Base-by-base conservation (phyloP, 2,888 invertebrate genomes). In the Gnatocerus cornutus region DNA sequence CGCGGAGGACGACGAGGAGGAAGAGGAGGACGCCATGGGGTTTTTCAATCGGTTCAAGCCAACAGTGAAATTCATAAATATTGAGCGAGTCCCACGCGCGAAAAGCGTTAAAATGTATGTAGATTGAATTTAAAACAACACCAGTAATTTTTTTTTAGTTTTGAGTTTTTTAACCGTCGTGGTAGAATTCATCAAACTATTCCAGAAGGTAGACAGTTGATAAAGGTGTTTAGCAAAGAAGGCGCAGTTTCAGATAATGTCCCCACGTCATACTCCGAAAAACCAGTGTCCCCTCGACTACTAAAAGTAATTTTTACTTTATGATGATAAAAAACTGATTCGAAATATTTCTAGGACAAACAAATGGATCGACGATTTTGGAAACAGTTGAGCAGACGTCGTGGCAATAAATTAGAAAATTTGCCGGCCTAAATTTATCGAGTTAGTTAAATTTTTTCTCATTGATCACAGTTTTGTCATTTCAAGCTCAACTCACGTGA, bases 311-410 rank as follows among this genome's bases (percentile, higher is more conserved):
- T 33, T 27, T 46, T 21, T n/a, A n/a, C n/a, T 58, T 13, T 30
- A 6, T 3, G 3, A 12, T 12, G n/a, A 12, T n/a, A 13, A n/a
- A 41, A 3, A n/a, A 12, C 1, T 41, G 3, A 10, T 10, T 41
- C 33, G 9, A n/a, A 9, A 6, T 9, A 12, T 43, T 71, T 65
- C 6, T 46, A 93, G 92, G 92, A 93, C 81, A 92, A 91, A 84
- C 90, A 91, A 81, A 85, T 92, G 83, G 93, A 93, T 83, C 90
- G 92, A 83, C 87, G 93, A 80, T 92, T 93, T 83, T 93, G 93
- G 93, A 93, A 92, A 85, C 93, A 93, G 84, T 88, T 93, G 78
- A 91, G 90, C 76, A 90, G 90, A 87, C 88, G 93, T 84, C 90
- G 91, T 53, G 77, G 80, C 73, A 78, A 78, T 62, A 79, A 78